Base-by-base conservation (phyloP, 2,888 invertebrate genomes). In the Coremacera marginata region DNA sequence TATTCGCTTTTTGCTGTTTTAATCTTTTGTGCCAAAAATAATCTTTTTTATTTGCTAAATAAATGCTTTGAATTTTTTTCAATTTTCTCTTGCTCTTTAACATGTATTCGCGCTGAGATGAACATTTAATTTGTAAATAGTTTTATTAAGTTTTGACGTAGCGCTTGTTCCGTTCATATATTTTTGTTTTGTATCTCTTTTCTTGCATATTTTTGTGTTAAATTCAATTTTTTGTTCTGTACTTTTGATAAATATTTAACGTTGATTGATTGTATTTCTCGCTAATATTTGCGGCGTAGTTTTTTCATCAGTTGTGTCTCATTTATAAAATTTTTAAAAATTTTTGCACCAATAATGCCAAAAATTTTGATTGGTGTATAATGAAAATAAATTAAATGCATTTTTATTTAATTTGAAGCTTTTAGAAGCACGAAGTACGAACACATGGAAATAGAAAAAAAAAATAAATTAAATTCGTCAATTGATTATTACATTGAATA, bases 261-360 rank as follows among this genome's bases (percentile, higher is more conserved):
- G 68, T 68, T 68, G 68, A 68, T 68, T 68, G 68, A 68, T 73
- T 44, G 52, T 52, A 73, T 62, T 73, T 51, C 65, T 63, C 27
- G 34, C 49, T 51, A 55, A 14, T 62, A 44, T 63, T 49, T 73
- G 63, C 49, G 55, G 2, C 55, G 62, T 31, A 52, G 27, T 73
- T 44, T 22, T 27, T 31, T n/a, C n/a, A n/a, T 27, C 63, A 65
- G 34, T 14, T 65, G 16, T 37, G 16, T 19, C n/a, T 19, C n/a
- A 27, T 34, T 65, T 65, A 31, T 34, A 37, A 31, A 65, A 34
- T n/a, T n/a, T n/a, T 65, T 65, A 7, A 31, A 25, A 34, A 44
- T 16, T 19, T 52, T 52, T 34, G n/a, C 27, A 27, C 31, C 11
- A n/a, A 16, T 19, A 44, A 44, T 11, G 44, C 44, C 44, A 44